phyloP scores from a whole-genome alignment of 2,113 vertebrate genomes.

The Cervus canadensis region DNA sequence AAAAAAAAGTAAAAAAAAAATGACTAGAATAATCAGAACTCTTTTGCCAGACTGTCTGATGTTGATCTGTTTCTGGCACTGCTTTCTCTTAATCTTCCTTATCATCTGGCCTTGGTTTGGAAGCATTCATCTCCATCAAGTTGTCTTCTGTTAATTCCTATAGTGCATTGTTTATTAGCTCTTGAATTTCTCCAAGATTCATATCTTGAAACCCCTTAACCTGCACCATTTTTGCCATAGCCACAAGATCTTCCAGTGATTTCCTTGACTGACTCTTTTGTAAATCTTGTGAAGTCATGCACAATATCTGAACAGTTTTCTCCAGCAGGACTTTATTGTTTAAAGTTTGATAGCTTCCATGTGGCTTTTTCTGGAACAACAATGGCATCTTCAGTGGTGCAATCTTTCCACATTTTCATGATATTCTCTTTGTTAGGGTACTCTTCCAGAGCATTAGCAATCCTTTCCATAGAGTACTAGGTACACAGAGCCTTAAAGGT shows the following conservation, averaged over 20 bases:
- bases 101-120: neutral
- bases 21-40: neutral
- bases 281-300: neutral
- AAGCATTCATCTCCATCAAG: neutral
- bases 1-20: neutral
- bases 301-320: neutral
- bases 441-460: neutral
- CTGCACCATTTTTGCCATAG: neutral
- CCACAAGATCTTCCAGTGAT: neutral
- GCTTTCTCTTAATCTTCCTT: neutral
- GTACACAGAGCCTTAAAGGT: neutral
- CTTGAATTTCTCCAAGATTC: neutral
- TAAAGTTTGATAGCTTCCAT: neutral
- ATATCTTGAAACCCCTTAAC: neutral
- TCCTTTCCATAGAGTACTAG: neutral
- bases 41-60: neutral
- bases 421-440: neutral
- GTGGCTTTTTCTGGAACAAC: neutral
- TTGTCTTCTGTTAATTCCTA: neutral
- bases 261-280: neutral
- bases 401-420: neutral
- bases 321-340: neutral
- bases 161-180: neutral
- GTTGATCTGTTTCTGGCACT: neutral
- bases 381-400: neutral